phyloP scores from a whole-genome alignment of 2,113 vertebrate genomes.

The Neodon shergylaensis region DNA sequence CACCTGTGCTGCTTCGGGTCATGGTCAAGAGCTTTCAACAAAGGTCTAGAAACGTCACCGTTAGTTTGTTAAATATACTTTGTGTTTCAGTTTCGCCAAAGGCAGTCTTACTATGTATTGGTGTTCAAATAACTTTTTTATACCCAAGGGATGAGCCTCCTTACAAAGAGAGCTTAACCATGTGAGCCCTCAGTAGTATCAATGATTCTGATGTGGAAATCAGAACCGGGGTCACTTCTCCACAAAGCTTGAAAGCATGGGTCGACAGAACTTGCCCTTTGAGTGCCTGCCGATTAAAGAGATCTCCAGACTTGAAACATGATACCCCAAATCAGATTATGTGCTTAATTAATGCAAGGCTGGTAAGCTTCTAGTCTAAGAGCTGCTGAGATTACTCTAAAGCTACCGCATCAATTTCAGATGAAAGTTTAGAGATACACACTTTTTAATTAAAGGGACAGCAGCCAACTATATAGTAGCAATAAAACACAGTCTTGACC shows the following conservation, averaged over 20 bases:
- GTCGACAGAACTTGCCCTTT: slow-evolving; percentile 75
- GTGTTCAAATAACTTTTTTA: slow-evolving; percentile 74
- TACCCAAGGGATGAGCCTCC: slow-evolving; percentile 78
- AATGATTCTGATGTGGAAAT: slow-evolving; percentile 81
- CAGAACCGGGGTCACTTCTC: slow-evolving; percentile 82
- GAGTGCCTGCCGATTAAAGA: slow-evolving; percentile 75
- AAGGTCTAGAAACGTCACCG: slow-evolving; percentile 55
- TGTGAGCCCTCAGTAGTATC: slow-evolving; percentile 81
- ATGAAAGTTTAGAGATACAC: slow-evolving; percentile 33
- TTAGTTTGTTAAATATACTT: neutral
- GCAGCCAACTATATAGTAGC: slow-evolving; percentile 50
- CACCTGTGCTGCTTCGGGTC: neutral
- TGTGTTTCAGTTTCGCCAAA: slow-evolving; percentile 67
- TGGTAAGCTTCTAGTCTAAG: slow-evolving; percentile 75
- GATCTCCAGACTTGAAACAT: slow-evolving; percentile 79
- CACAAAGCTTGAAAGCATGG: slow-evolving; percentile 79
- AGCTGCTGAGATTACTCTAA: slow-evolving; percentile 77
- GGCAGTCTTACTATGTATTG: slow-evolving; percentile 52
- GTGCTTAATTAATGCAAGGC: slow-evolving; percentile 83
- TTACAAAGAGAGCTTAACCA: slow-evolving; percentile 80
- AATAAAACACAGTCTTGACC: slow-evolving; percentile 52
- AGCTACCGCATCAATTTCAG: slow-evolving; percentile 52
- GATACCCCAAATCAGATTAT: slow-evolving; percentile 85
- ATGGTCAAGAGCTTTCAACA: neutral
- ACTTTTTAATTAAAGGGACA: slow-evolving; percentile 76